phyloP scores from a whole-genome alignment of 2,888 invertebrate genomes.

The Psylliodes chrysocephalus region DNA sequence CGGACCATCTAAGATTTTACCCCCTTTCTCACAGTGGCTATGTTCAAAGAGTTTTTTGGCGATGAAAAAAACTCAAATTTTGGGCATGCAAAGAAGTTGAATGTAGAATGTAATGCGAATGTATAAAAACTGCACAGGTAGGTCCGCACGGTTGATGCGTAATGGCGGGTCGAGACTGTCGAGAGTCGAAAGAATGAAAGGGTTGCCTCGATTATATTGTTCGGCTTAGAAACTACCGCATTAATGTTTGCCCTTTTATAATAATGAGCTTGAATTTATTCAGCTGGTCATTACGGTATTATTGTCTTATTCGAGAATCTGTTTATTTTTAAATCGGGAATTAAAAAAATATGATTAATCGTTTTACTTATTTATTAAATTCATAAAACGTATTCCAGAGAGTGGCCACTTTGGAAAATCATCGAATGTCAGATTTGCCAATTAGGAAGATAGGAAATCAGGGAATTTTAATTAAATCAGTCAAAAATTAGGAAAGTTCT shows the following conservation, averaged over 20 bases:
- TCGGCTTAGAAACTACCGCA: constrained; percentile 2
- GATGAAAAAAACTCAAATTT: constrained; percentile 56
- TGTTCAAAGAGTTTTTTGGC: constrained; percentile 46
- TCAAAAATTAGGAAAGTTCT: too few relatives aligned
- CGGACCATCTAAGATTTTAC: constrained; percentile 55
- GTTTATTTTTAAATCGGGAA: not conserved
- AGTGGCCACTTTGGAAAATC: too few relatives aligned
- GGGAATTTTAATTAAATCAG: too few relatives aligned
- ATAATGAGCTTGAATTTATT: constrained; percentile 23
- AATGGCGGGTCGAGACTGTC: constrained; percentile 2
- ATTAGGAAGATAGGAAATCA: too few relatives aligned
- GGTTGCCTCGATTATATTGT: constrained; percentile 15
- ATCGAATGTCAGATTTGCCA: too few relatives aligned
- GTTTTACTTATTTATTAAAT: too few relatives aligned
- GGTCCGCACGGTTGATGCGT: constrained; percentile 9
- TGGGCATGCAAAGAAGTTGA: constrained; percentile 53
- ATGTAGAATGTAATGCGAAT: constrained; percentile 36
- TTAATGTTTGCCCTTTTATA: constrained; percentile 13
- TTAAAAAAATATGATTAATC: too few relatives aligned
- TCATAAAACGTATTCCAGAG: too few relatives aligned
- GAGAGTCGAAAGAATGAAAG: constrained; percentile 8
- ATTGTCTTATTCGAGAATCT: constrained; percentile 11
- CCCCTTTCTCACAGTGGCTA: constrained; percentile 60
- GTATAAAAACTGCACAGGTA: constrained; percentile 52
- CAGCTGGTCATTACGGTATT: constrained; percentile 15